Evolutionary conservation across 1,140 invertebrate species (phyloP), one percentile per base, ranked within the genome.

Genomic region (Drosophila parvula): DNA sequence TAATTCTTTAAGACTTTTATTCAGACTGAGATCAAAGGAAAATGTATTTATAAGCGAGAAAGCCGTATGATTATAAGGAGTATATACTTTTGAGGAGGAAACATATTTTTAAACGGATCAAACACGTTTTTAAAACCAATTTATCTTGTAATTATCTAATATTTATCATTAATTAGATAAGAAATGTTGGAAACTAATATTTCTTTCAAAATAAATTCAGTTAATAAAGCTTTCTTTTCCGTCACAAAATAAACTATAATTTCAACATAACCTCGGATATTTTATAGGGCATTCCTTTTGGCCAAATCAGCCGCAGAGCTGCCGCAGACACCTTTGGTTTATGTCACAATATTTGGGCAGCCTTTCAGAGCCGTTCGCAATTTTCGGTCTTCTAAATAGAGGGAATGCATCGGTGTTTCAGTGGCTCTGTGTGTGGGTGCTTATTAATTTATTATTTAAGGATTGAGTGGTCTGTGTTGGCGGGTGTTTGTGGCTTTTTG

Each of bases 361-460:
- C 43, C 58, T 45, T n/a, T 4, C 12, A 28, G 34, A 11, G n/a
- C 8, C 27, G n/a, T 47, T 48, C 34, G 18, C 22, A 41, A 69
- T 48, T 28, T 69, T 71, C 57, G 32, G 5, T 16, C 14, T 41
- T 38, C n/a, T n/a, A 12, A 50, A 30, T 45, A 14, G 30, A 70
- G 68, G 64, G 51, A 57, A 58, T 68, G 47, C 65, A 69, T 38
- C 62, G 18, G 28, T 57, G 18, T 69, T 45, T 53, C 18, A 32
- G 27, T 47, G 12, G 22, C 14, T 30, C 43, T 28, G 22, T 47
- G 57, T 63, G 27, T 50, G 12, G 27, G 63, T 62, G 63, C 58
- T 65, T 65, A 73, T 62, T 74, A 71, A 73, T 73, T 61, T 38
- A 74, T 73, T 73, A 74, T 74, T 73, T 34, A 71, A 28, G 56